Conservation (phyloP, 2,888 invertebrate genomes). For the Pachymerium ferrugineum region DNA sequence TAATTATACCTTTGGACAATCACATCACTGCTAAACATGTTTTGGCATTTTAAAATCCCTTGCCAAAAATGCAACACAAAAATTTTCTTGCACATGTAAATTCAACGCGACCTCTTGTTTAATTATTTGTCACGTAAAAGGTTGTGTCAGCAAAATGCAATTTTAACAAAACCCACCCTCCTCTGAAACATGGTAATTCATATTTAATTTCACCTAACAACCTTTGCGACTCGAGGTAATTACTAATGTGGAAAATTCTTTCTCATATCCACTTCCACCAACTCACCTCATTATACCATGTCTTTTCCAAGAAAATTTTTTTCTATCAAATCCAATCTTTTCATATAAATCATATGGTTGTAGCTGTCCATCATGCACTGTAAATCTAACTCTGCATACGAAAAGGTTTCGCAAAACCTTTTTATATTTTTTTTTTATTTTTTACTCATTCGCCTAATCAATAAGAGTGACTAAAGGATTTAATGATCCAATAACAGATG, state of each 20-base stretch:
- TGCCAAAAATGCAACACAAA: neutral
- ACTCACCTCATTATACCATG: neutral
- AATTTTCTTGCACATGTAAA: neutral
- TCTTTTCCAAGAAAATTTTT: neutral
- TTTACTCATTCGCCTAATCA: slow-evolving; percentile 27
- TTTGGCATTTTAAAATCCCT: too few relatives aligned
- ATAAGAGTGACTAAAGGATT: slow-evolving; percentile 33
- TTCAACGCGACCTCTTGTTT: neutral
- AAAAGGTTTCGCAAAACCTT: too few relatives aligned
- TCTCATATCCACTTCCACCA: neutral
- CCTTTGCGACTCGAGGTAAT: neutral
- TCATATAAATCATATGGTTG: too few relatives aligned
- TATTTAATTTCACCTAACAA: slow-evolving; percentile 12
- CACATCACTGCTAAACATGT: neutral
- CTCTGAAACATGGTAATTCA: slow-evolving; percentile 4
- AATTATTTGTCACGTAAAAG: slow-evolving; percentile 11
- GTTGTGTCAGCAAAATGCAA: slow-evolving; percentile 1
- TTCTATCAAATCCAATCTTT: too few relatives aligned
- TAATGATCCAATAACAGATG: slow-evolving; percentile 34
- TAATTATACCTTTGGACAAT: too few relatives aligned
- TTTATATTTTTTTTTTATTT: neutral
- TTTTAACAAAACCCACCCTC: neutral
- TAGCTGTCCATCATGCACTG: too few relatives aligned
- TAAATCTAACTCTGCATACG: too few relatives aligned
- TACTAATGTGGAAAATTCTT: neutral